Evolutionary conservation across 2,113 vertebrate genomes (phyloP).

Genomic region (Solea senegalensis): DNA sequence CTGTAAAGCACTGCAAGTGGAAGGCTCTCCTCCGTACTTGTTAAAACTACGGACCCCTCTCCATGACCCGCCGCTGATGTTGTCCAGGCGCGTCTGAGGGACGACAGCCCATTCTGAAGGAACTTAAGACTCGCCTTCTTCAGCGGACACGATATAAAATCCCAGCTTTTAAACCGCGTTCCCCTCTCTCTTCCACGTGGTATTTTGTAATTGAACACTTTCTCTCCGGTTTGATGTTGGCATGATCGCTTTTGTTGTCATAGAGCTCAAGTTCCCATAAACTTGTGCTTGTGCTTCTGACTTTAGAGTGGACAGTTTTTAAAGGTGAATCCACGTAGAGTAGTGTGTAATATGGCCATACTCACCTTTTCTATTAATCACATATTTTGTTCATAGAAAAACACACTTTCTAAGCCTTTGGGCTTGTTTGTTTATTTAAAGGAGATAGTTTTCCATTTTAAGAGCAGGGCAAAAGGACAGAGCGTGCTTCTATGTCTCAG

Average conservation of each 20-base stretch:
- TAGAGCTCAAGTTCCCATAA: slow-evolving; percentile 37
- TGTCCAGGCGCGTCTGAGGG: slow-evolving; percentile 75
- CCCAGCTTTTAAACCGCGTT: slow-evolving; percentile 83
- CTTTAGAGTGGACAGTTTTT: neutral
- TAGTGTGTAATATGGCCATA: neutral
- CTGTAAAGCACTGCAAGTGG: slow-evolving; percentile 15
- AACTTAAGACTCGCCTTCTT: slow-evolving; percentile 79
- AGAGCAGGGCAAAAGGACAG: neutral
- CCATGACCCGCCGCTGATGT: slow-evolving; percentile 74
- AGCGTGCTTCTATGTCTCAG: neutral
- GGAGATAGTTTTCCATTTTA: neutral
- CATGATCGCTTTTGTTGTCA: slow-evolving; percentile 12
- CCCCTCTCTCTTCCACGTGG: slow-evolving; percentile 83
- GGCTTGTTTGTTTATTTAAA: neutral
- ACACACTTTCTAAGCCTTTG: neutral
- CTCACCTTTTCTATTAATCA: neutral
- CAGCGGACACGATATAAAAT: slow-evolving; percentile 67
- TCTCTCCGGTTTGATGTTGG: slow-evolving; percentile 59
- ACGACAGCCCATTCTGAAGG: slow-evolving; percentile 76
- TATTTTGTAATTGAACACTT: slow-evolving; percentile 75
- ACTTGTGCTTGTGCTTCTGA: slow-evolving; percentile 25
- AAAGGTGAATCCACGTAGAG: neutral
- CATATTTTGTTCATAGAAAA: neutral
- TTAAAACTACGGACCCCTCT: slow-evolving; percentile 63
- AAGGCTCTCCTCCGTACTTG: slow-evolving; percentile 68